Evolutionary conservation across 2,888 invertebrate genomes (phyloP).

Genomic region (Phymatocera aterrima): DNA sequence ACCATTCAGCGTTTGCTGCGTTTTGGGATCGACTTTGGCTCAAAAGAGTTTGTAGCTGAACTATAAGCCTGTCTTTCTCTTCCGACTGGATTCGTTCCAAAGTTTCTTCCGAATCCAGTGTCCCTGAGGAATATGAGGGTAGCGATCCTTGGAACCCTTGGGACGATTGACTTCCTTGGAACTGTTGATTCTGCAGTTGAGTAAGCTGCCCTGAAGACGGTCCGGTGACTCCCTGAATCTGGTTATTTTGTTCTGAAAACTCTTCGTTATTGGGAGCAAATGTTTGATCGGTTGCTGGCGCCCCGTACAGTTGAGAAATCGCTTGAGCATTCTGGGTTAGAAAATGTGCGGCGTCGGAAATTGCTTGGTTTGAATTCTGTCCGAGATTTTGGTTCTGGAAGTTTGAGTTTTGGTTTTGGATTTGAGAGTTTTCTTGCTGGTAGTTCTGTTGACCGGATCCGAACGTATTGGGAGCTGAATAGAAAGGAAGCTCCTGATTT

Average conservation of each 20-base stretch:
- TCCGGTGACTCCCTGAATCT: conserved; percentile 49
- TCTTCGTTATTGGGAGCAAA: conserved; percentile 64
- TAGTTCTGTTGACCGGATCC: conserved; percentile 30
- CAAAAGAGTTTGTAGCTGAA: conserved; percentile 64
- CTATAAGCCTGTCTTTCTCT: conserved; percentile 68
- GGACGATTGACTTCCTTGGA: conserved; percentile 39
- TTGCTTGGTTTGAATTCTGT: conserved; percentile 58
- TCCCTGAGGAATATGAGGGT: conserved; percentile 68
- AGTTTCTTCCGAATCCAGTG: conserved; percentile 60
- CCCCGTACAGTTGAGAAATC: conserved; percentile 67
- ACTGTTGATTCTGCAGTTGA: conserved; percentile 54
- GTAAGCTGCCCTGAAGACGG: conserved; percentile 51
- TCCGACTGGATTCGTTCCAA: conserved; percentile 64
- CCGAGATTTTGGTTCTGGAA: conserved; percentile 53
- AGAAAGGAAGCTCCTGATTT: conserved; percentile 67
- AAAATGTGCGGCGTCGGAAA: conserved; percentile 70
- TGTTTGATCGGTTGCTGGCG: conserved; percentile 63
- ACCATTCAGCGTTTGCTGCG: conserved; percentile 46
- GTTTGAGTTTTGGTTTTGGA: conserved; percentile 43
- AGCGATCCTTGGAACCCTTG: conserved; percentile 50
- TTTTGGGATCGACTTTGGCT: conserved; percentile 55
- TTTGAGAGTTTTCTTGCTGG: conserved; percentile 25
- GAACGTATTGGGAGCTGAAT: conserved; percentile 52
- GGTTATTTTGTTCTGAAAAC: conserved; percentile 17
- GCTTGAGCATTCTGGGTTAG: conserved; percentile 69